Evolutionary conservation across 2,888 invertebrate species (phyloP), one percentile per base, ranked within the genome.

Genomic region (Harpagoxenus sublaevis): DNA sequence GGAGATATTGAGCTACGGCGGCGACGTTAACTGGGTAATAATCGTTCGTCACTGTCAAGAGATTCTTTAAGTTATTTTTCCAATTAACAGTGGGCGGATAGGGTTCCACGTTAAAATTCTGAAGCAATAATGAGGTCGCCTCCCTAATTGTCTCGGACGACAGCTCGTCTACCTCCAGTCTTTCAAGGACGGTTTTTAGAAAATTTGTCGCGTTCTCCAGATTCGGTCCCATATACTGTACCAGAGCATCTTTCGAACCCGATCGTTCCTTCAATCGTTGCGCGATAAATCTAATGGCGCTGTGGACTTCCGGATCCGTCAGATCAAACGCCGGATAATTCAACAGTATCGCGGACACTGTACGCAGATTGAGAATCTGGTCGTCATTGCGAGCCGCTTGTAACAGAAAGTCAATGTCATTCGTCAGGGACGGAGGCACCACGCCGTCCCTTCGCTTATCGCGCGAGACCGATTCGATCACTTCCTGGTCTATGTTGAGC

Each of bases 231-330:
- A 87, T 23, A 28, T 82, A 73, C n/a, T 57, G 45, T 28, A 87
- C 42, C 18, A 87, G 31, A 23, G 77, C 23, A 60, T 87, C 87
- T 15, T 45, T 28, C 39, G 35, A 39, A 0, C 62, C 53, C 51
- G 82, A 77, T 15, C 35, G 53, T 6, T 65, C 68, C 60, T 73
- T 81, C 77, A 77, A 82, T 65, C 66, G 63, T 45, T 63, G 39
- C n/a, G 84, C 84, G 8, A 87, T 57, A 53, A 75, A 87, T 53
- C 35, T 66, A n/a, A 87, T 18, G 18, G 55, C 70, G n/a, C 42
- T 74, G 28, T 42, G 78, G 18, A 87, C 48, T 68, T 85, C 84
- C 28, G 87, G 77, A 66, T 87, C 74, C 31, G 71, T 84, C n/a
- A 57, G 10, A 39, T 87, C 87, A 51, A 87, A 82, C 18, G 28